Evolutionary conservation across 2,888 invertebrate species (phyloP).

Genomic region (Ormyrus labotus): DNA sequence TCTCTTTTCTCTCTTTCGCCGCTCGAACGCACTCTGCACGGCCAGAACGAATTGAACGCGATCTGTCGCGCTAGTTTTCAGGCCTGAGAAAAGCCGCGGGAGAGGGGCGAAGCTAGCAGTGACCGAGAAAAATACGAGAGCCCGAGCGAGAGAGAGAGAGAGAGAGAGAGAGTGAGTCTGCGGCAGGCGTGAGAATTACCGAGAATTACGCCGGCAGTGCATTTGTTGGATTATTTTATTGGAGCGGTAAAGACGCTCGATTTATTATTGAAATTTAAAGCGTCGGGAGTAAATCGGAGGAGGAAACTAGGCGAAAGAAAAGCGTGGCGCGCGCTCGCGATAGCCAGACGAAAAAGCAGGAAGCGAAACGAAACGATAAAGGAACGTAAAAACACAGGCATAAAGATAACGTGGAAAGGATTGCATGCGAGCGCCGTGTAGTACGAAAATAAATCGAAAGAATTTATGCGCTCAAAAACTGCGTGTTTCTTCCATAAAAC

Average conservation of each 20-base stretch:
- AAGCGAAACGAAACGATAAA: background rate
- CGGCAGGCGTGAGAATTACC: background rate
- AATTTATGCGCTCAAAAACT: slow-evolving; percentile 1
- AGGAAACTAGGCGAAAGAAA: too few species aligned
- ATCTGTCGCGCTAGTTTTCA: slow-evolving; percentile 49
- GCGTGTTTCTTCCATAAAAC: background rate
- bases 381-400: background rate
- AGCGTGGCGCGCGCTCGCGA: too few species aligned
- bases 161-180: background rate
- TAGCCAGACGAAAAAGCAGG: too few species aligned
- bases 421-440: background rate
- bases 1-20: slow-evolving; percentile 9
- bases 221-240: too few species aligned
- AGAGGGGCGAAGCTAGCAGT: background rate
- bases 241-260: too few species aligned
- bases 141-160: background rate
- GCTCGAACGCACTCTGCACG: background rate
- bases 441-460: slow-evolving; percentile 3
- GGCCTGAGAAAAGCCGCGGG: slow-evolving; percentile 36
- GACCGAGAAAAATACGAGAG: too few species aligned
- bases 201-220: too few species aligned
- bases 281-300: too few species aligned
- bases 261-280: too few species aligned
- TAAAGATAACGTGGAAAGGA: slow-evolving; percentile 32
- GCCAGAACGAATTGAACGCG: slow-evolving; percentile 23